phyloP scores from a whole-genome alignment of 2,113 vertebrate species.

The Peromyscus maniculatus region DNA sequence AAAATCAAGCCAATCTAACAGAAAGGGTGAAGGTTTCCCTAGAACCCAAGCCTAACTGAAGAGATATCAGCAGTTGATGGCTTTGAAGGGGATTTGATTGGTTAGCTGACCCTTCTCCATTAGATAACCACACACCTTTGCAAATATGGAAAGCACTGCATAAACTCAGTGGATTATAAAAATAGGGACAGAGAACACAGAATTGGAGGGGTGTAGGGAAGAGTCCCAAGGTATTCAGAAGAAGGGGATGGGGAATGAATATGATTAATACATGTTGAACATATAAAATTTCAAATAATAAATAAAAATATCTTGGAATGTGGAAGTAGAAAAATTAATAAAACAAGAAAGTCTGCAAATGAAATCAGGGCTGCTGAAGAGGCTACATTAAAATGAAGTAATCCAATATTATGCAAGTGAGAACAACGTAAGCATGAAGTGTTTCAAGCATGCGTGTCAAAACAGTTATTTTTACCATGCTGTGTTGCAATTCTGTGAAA shows the following conservation, averaged over 20 bases:
- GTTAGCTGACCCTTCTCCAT: not conserved
- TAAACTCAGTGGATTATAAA: not conserved
- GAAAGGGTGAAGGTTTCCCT: not conserved
- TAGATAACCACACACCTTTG: not conserved
- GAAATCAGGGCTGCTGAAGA: not conserved
- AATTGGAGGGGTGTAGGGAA: not conserved
- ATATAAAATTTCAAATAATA: not conserved
- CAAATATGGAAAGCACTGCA: not conserved
- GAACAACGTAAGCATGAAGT: not conserved
- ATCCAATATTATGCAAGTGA: not conserved
- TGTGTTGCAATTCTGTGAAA: not conserved
- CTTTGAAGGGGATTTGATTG: not conserved
- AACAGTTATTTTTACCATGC: not conserved
- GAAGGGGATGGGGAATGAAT: not conserved
- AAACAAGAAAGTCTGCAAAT: not conserved
- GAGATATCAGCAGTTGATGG: too few species aligned
- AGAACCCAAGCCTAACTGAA: not conserved
- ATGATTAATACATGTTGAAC: not conserved
- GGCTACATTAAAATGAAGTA: not conserved
- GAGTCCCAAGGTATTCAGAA: not conserved
- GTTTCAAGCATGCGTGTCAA: not conserved
- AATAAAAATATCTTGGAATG: not conserved
- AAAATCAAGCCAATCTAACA: not conserved
- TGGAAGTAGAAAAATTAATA: not conserved
- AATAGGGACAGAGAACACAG: not conserved